These are phyloP conservation scores for Brassicogethes aeneus DNA, from an alignment of 2,888 invertebrate genomes.

Conservation along the genomic window DNA sequence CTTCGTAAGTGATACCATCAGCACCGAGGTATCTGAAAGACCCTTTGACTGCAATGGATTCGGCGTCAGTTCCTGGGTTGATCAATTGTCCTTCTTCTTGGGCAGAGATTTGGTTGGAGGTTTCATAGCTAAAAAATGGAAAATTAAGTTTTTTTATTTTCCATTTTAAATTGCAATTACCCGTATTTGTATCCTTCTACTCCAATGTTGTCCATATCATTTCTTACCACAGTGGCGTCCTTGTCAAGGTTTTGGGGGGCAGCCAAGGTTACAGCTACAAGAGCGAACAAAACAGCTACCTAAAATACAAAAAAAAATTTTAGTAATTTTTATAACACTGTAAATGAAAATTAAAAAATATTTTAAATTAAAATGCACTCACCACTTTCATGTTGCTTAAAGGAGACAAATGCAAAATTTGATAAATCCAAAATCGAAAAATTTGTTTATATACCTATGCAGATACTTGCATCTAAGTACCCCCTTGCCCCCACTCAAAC, in stretches of 20 bases:
- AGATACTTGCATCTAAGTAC: too few species aligned
- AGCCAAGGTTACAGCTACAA: constrained; percentile 18
- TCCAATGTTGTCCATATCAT: constrained; percentile 21
- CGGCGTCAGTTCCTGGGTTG: constrained; percentile 54
- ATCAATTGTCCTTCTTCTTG: constrained; percentile 51
- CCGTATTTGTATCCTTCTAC: constrained; percentile 14
- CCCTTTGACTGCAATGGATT: constrained; percentile 53
- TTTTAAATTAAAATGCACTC: neutral
- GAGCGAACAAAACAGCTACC: constrained; percentile 19
- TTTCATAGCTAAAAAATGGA: constrained; percentile 37
- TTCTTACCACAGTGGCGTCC: constrained; percentile 15
- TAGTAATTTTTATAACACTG: neutral
- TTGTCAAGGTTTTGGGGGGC: constrained; percentile 8
- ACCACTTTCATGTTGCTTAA: neutral
- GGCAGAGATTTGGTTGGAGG: constrained; percentile 52
- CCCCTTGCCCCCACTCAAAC: too few species aligned
- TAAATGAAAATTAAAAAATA: too few species aligned
- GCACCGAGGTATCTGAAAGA: constrained; percentile 54
- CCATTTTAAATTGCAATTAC: neutral
- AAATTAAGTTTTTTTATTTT: too few species aligned
- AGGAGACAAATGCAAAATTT: too few species aligned
- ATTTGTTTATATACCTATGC: too few species aligned
- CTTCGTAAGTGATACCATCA: constrained; percentile 55
- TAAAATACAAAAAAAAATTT: constrained; percentile 7
- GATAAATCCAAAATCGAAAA: too few species aligned